These are phyloP conservation scores for Nephrotoma guestfalica DNA, from an alignment of 2,888 invertebrate species.

Conservation along the genomic window DNA sequence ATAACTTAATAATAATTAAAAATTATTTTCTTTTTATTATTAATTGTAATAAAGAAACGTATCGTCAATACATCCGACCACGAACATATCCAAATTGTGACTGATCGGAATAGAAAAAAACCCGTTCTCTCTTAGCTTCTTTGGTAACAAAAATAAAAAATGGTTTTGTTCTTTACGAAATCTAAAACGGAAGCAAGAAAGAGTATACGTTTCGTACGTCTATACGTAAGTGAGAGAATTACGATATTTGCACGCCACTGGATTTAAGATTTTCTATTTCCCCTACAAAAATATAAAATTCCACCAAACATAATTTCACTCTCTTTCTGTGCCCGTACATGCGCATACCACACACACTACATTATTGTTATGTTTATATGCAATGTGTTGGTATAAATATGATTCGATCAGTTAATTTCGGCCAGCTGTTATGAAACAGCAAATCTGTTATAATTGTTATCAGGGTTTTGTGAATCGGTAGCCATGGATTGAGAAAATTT, in stretches of 20 bases:
- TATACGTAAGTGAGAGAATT: background rate
- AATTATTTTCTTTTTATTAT: background rate
- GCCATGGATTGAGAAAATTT: no score
- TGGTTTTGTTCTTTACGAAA: background rate
- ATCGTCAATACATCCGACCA: background rate
- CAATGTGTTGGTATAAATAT: background rate
- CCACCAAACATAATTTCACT: background rate
- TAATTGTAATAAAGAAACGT: background rate
- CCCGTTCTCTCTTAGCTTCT: background rate
- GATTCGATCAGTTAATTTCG: background rate
- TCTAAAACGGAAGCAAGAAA: background rate
- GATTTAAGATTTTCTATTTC: background rate
- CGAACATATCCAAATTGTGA: slow-evolving; percentile 1
- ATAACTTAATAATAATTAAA: background rate
- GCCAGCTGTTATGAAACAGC: background rate
- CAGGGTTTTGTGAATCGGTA: background rate
- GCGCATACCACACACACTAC: background rate
- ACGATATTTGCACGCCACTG: background rate
- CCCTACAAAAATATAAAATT: background rate
- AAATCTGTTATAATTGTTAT: background rate
- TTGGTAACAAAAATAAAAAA: background rate
- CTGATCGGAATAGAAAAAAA: background rate
- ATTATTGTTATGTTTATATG: background rate
- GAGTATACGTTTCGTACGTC: background rate
- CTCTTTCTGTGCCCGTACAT: background rate